Evolutionary conservation across 1,140 invertebrate genomes (phyloP).

Genomic region (Sycophaga agraensis): DNA sequence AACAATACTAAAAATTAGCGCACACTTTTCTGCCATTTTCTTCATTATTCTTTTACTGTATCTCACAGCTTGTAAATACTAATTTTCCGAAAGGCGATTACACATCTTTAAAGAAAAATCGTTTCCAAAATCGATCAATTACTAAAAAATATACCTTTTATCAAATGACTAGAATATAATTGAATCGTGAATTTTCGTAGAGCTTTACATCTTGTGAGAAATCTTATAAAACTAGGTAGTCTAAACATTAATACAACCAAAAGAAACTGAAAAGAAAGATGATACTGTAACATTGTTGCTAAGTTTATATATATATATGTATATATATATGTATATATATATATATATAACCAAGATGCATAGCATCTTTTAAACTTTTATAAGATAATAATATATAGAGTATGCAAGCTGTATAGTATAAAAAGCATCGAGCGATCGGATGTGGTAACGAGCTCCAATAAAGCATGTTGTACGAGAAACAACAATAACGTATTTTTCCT

Average conservation of each 20-base stretch:
- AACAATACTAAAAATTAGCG: slow-evolving; percentile 11
- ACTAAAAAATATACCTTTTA: slow-evolving; percentile 6
- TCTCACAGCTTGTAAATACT: slow-evolving; percentile 25
- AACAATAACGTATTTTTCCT: slow-evolving; percentile 22
- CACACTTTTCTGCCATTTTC: slow-evolving; percentile 18
- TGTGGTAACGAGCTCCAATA: slow-evolving; percentile 31
- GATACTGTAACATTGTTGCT: slow-evolving; percentile 16
- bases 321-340: slow-evolving; percentile 20
- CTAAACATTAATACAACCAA: neutral
- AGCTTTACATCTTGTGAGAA: neutral
- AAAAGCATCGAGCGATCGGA: slow-evolving; percentile 26
- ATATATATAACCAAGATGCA: slow-evolving; percentile 20
- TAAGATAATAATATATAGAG: slow-evolving; percentile 12
- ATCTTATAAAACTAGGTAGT: slow-evolving; percentile 9
- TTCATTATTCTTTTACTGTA: slow-evolving; percentile 12
- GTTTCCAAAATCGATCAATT: slow-evolving; percentile 8
- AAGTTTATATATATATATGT: slow-evolving; percentile 16
- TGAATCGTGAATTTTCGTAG: neutral
- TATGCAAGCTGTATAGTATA: slow-evolving; percentile 19
- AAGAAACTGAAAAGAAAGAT: neutral
- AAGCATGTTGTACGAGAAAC: slow-evolving; percentile 29
- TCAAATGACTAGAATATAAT: slow-evolving; percentile 1
- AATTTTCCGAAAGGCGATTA: slow-evolving; percentile 13
- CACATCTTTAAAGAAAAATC: neutral
- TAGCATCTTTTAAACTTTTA: slow-evolving; percentile 28